Evolutionary conservation across 1,140 invertebrate genomes (phyloP).

Genomic region (Brachystomella parvula): DNA sequence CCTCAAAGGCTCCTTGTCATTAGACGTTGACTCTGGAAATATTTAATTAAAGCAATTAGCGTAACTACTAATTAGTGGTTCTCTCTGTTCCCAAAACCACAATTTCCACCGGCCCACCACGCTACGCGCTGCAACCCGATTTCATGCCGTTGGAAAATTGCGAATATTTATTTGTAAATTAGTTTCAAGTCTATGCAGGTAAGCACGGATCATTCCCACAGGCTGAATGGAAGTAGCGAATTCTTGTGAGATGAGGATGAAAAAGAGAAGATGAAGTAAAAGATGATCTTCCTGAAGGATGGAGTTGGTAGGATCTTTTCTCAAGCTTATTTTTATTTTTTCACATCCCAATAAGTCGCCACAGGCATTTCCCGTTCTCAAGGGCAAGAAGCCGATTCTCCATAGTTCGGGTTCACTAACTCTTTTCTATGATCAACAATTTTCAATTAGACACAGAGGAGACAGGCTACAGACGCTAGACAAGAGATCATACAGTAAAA

Average conservation of each 20-base stretch:
- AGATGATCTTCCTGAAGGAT: neutral
- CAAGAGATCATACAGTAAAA: too few species aligned
- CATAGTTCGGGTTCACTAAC: neutral
- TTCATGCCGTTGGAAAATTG: too few species aligned
- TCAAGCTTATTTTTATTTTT: neutral
- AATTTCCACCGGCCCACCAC: too few species aligned
- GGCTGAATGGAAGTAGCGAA: too few species aligned
- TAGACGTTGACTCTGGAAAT: too few species aligned
- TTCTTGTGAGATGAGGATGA: conserved; percentile 4
- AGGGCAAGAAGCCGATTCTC: neutral
- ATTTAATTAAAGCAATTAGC: too few species aligned
- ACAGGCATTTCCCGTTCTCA: neutral
- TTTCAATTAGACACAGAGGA: neutral
- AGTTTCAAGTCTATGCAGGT: too few species aligned
- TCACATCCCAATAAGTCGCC: neutral
- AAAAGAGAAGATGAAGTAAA: neutral
- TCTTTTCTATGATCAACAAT: neutral
- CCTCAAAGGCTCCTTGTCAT: neutral
- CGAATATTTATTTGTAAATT: too few species aligned
- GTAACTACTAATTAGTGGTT: too few species aligned
- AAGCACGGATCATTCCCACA: too few species aligned
- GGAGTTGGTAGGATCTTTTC: neutral
- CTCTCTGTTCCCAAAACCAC: too few species aligned
- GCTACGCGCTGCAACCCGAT: too few species aligned
- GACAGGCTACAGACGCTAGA: neutral